Base-by-base conservation (phyloP, 1,140 invertebrate genomes). In the Nomia melanderi region DNA sequence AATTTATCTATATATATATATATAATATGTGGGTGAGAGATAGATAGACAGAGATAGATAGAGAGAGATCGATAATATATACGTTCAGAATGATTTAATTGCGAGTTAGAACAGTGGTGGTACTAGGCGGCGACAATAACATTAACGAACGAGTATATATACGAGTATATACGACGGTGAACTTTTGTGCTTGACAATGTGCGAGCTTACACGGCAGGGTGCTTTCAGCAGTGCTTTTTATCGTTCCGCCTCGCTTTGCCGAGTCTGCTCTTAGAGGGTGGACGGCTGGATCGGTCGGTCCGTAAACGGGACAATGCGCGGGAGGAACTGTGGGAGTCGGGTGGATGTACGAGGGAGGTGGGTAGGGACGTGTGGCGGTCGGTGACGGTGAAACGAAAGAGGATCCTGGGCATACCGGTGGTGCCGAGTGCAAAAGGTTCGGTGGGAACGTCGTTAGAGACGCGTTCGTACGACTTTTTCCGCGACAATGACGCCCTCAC, bases 101-200 rank as follows among this genome's bases (percentile, higher is more conserved):
- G 79, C 60, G 73, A 44, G 14, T 12, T 69, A 47, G 12, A 72
- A 59, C 70, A 70, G 76, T 76, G 65, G 57, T 39, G 77, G 67
- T 59, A 76, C 50, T 77, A 67, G n/a, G 72, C 77, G 80, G 76
- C 67, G 62, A 70, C 78, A 75, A 69, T 66, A 50, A 82, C 65
- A 77, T 78, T 82, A 81, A 79, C 78, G 78, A 56, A 82, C 76
- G 83, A 79, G 75, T 72, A 76, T 77, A 57, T 77, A 78, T 80
- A 82, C 76, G 83, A 79, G 75, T 72, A 76, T 77, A 57, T 77
- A 78, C 82, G 81, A 57, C 77, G 83, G 77, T 81, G 81, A 81
- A 82, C 82, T 85, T 86, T 88, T 90, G 90, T 92, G 91, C 90
- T 89, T 91, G 87, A 91, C 86, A 91, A 89, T 91, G 89, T 91